These are phyloP conservation scores for Gastrophryne carolinensis DNA, from an alignment of 2,797 vertebrate species.

Conservation along the genomic window DNA sequence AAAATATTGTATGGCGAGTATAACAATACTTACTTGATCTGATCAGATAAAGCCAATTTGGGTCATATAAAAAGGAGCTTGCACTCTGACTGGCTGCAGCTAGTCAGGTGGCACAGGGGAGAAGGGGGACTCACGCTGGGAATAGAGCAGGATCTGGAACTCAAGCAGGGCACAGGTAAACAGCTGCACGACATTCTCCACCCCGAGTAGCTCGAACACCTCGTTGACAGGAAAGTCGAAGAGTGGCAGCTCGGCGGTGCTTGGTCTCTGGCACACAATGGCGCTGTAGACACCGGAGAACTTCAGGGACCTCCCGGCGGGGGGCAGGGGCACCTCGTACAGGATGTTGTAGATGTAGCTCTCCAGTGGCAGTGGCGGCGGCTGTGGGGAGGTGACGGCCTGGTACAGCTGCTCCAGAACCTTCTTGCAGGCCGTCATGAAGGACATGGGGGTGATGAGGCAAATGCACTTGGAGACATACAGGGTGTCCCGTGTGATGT, in stretches of 20 bases:
- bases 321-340: conserved; percentile 94
- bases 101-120: too few species aligned
- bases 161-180: conserved; percentile 97
- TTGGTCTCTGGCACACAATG: conserved; percentile 93
- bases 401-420: conserved; percentile 90
- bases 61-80: too few species aligned
- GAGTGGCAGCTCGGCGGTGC: conserved; percentile 88
- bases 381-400: conserved; percentile 90
- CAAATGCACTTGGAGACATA: conserved; percentile 98
- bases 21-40: too few species aligned
- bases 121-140: conserved; percentile 84
- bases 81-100: too few species aligned
- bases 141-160: conserved; percentile 98
- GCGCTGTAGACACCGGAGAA: conserved; percentile 94
- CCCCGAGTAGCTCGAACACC: conserved; percentile 90
- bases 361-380: conserved; percentile 92
- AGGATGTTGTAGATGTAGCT: conserved; percentile 98
- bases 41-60: too few species aligned
- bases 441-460: conserved; percentile 94
- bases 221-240: conserved; percentile 92
- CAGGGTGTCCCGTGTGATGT: conserved; percentile 94
- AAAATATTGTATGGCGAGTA: too few species aligned
- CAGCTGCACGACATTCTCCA: conserved; percentile 94
- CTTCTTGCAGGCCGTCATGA: conserved; percentile 90
- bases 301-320: conserved; percentile 90